A percentile compares a stretch with the other conserved stretches of the same genome.
Evolutionary conservation across 2,797 vertebrate genomes (phyloP).

Genomic region (Triplophysa bombifrons): DNA sequence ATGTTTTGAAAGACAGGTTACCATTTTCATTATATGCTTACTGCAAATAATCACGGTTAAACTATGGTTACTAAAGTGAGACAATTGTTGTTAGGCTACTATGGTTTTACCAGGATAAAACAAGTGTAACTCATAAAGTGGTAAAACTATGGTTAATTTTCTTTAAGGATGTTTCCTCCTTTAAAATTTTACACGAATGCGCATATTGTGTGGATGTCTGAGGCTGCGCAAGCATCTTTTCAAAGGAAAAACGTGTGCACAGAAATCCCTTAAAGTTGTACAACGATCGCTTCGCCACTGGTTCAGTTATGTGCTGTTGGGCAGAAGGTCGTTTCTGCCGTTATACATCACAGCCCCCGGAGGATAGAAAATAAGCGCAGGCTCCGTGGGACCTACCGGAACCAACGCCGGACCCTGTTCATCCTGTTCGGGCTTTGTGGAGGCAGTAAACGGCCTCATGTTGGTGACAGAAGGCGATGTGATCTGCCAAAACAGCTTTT

Average conservation of each 20-base stretch:
- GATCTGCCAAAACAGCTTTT: conserved; percentile 87
- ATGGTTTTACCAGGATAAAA: no score
- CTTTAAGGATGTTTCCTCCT: not conserved
- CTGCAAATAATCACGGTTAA: no score
- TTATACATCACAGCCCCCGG: conserved; percentile 83
- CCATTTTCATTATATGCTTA: no score
- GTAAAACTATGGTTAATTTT: no score
- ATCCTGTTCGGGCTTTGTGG: conserved; percentile 84
- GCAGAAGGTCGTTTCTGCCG: conserved; percentile 80
- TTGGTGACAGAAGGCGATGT: conserved; percentile 82
- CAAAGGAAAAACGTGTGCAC: not conserved
- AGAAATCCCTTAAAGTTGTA: not conserved
- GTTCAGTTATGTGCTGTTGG: conserved; percentile 72
- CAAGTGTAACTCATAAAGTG: no score
- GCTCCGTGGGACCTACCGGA: conserved; percentile 66
- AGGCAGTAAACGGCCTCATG: conserved; percentile 85
- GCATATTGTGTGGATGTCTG: not conserved
- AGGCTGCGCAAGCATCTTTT: no score
- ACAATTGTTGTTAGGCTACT: no score
- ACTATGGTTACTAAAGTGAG: no score
- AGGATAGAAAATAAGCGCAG: conserved; percentile 75
- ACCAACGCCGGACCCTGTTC: conserved; percentile 74
- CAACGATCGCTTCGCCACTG: not conserved
- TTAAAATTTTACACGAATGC: not conserved
- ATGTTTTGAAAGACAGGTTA: no score